Evolutionary conservation across 2,888 invertebrate genomes (phyloP).

Genomic region (Leucophenga maculata): DNA sequence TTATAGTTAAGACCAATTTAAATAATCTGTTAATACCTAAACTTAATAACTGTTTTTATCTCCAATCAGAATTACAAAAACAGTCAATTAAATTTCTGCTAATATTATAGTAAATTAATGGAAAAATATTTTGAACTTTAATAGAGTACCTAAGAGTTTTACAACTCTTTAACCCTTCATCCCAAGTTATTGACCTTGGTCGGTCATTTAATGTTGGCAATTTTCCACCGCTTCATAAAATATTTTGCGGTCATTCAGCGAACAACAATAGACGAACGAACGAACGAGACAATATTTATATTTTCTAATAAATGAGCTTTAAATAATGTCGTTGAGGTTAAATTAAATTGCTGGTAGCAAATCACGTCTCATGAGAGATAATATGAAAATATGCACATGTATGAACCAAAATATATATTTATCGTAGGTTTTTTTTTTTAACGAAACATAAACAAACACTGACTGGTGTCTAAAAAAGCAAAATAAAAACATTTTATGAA

Average conservation of each 20-base stretch:
- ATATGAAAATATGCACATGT: constrained; percentile 15
- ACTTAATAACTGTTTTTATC: too few relatives aligned
- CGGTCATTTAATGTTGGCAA: constrained; percentile 49
- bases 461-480: constrained; percentile 27
- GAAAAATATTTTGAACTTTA: too few relatives aligned
- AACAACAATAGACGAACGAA: constrained; percentile 25
- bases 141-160: neutral
- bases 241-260: constrained; percentile 1
- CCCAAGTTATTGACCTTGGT: constrained; percentile 14
- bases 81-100: too few relatives aligned
- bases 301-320: constrained; percentile 41
- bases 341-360: constrained; percentile 51
- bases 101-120: too few relatives aligned
- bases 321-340: constrained; percentile 53
- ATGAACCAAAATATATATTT: neutral
- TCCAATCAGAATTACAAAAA: too few relatives aligned
- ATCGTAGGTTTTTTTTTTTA: neutral
- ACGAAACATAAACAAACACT: too few relatives aligned
- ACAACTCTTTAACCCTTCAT: neutral
- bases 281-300: constrained; percentile 30
- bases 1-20: too few relatives aligned
- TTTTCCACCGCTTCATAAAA: too few relatives aligned
- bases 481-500: constrained; percentile 15
- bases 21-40: too few relatives aligned
- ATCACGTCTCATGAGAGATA: constrained; percentile 51